Evolutionary conservation across 2,888 invertebrate genomes (phyloP).

Genomic region (Empis livida): DNA sequence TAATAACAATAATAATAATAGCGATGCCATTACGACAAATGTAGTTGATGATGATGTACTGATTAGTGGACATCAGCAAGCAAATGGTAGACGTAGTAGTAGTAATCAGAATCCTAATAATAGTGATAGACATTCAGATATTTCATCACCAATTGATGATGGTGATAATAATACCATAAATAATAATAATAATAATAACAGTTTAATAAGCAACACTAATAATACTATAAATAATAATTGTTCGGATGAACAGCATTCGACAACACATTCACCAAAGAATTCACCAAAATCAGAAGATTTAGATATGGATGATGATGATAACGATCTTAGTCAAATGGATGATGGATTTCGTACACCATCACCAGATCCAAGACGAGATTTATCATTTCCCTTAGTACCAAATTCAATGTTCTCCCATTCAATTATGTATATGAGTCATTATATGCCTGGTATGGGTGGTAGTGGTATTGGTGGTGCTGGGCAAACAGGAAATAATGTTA

Average conservation of each 20-base stretch:
- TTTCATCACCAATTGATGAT: background rate
- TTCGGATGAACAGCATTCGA: conserved; percentile 25
- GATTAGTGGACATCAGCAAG: no score
- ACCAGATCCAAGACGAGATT: conserved; percentile 37
- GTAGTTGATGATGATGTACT: background rate
- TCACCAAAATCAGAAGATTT: conserved; percentile 26
- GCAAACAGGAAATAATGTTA: no score
- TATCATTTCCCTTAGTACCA: conserved; percentile 74
- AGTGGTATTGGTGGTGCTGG: conserved; percentile 11
- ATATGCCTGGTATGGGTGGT: conserved; percentile 55
- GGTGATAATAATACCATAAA: background rate
- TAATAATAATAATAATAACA: conserved; percentile 6
- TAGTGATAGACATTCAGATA: background rate
- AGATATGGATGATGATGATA: conserved; percentile 34
- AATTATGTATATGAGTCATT: conserved; percentile 86
- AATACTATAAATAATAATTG: conserved; percentile 18
- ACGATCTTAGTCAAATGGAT: conserved; percentile 32
- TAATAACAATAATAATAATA: conserved; percentile 4
- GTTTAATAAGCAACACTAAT: conserved; percentile 16
- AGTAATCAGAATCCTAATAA: background rate
- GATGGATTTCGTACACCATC: conserved; percentile 32
- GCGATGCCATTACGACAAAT: conserved; percentile 1
- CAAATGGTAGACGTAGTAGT: background rate
- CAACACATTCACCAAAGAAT: conserved; percentile 14
- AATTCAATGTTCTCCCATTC: conserved; percentile 82